Percentiles rank a stretch among this genome's conserved stretches.
Conservation (phyloP, 2,797 vertebrate species). For the Gallirallus australis region DNA sequence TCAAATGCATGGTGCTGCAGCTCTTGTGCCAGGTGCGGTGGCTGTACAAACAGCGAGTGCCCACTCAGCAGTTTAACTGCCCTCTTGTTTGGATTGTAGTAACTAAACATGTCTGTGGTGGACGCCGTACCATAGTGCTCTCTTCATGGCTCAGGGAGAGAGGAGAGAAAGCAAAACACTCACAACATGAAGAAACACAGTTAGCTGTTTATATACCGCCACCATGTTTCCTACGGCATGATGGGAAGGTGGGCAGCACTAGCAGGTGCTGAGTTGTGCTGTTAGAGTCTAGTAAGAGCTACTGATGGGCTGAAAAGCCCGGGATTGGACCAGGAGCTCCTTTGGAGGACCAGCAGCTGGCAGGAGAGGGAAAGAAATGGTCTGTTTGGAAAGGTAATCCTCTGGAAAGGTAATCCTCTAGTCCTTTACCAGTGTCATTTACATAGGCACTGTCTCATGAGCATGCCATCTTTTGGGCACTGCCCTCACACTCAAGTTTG, state of each 20-base stretch:
- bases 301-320: background rate
- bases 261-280: background rate
- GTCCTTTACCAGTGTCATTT: background rate
- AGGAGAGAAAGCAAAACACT: background rate
- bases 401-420: background rate
- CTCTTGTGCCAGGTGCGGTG: background rate
- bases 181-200: accelerated
- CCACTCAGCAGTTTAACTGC: background rate
- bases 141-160: background rate
- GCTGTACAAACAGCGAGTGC: accelerated
- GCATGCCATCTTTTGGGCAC: background rate
- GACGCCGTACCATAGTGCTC: background rate
- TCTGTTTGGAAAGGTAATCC: background rate
- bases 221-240: accelerated
- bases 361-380: background rate
- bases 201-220: background rate
- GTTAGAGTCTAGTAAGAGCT: background rate
- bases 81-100: background rate
- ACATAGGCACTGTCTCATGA: background rate
- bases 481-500: accelerated
- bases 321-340: background rate
- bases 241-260: accelerated
- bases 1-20: accelerated
- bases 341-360: background rate
- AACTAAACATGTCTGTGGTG: background rate